Conservation (phyloP, 1,140 invertebrate genomes). For the Mamestra configurata region DNA sequence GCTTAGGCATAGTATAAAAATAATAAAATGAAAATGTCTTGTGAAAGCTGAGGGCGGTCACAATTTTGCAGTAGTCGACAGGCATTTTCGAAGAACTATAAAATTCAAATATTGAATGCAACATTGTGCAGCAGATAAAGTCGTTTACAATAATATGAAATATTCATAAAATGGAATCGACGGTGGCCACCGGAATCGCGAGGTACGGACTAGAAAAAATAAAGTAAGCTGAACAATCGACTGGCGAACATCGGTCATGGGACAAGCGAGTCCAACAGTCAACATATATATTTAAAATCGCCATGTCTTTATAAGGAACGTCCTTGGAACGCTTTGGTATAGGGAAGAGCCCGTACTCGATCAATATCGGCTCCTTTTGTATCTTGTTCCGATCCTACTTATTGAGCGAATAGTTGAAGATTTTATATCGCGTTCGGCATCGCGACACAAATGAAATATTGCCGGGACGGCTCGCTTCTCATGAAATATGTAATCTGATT, state of each 20-base stretch:
- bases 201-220: constrained; percentile 56
- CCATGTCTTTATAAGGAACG: constrained; percentile 53
- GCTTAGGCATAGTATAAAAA: constrained; percentile 31
- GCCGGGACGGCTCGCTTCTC: constrained; percentile 61
- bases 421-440: constrained; percentile 71
- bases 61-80: constrained; percentile 60
- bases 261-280: constrained; percentile 55
- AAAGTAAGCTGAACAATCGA: constrained; percentile 53
- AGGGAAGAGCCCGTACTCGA: constrained; percentile 53
- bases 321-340: constrained; percentile 52
- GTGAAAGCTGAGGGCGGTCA: constrained; percentile 35
- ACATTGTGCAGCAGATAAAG: constrained; percentile 76
- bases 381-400: constrained; percentile 68
- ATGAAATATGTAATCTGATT: constrained; percentile 74
- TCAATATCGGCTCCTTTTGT: constrained; percentile 65
- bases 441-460: constrained; percentile 77
- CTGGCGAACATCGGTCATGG: constrained; percentile 54
- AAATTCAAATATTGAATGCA: constrained; percentile 73
- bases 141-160: constrained; percentile 80
- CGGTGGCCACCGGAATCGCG: constrained; percentile 60
- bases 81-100: constrained; percentile 65
- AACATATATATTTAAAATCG: constrained; percentile 46
- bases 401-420: constrained; percentile 72
- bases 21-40: constrained; percentile 40
- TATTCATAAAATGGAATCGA: constrained; percentile 75